Evolutionary conservation across 1,140 invertebrate genomes (phyloP).

Genomic region (Leptinotarsa lineolata): DNA sequence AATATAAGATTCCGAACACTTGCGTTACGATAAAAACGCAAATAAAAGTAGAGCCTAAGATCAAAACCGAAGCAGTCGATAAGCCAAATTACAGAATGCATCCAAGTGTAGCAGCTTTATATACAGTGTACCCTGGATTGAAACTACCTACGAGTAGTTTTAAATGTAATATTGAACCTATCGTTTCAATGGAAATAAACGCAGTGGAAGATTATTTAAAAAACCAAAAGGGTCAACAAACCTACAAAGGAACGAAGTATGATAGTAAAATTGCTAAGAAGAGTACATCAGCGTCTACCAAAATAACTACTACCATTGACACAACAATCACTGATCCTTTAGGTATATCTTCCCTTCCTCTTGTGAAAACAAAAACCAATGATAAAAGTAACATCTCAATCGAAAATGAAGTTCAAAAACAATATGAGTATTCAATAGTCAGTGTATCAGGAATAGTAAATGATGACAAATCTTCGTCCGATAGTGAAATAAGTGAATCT

Average conservation of each 20-base stretch:
- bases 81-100: slow-evolving; percentile 23
- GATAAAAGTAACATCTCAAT: no score
- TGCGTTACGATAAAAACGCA: slow-evolving; percentile 23
- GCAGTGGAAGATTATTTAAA: slow-evolving; percentile 28
- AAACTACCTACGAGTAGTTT: slow-evolving; percentile 36
- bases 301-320: no score
- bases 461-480: no score
- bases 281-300: not conserved
- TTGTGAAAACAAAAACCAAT: not conserved
- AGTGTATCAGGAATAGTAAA: no score
- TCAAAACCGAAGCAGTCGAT: not conserved
- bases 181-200: slow-evolving; percentile 30
- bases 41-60: not conserved
- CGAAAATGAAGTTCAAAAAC: no score
- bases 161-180: slow-evolving; percentile 28
- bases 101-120: slow-evolving; percentile 28
- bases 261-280: not conserved
- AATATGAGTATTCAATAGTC: no score
- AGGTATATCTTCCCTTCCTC: not conserved
- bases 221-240: not conserved
- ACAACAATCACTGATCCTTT: not conserved
- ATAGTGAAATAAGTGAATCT: no score
- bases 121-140: slow-evolving; percentile 26
- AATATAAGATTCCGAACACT: slow-evolving; percentile 21
- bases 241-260: not conserved